A percentile compares a stretch with the other conserved stretches of the same genome.
Conservation (phyloP, 2,888 invertebrate species). For the Erebia epiphron region DNA sequence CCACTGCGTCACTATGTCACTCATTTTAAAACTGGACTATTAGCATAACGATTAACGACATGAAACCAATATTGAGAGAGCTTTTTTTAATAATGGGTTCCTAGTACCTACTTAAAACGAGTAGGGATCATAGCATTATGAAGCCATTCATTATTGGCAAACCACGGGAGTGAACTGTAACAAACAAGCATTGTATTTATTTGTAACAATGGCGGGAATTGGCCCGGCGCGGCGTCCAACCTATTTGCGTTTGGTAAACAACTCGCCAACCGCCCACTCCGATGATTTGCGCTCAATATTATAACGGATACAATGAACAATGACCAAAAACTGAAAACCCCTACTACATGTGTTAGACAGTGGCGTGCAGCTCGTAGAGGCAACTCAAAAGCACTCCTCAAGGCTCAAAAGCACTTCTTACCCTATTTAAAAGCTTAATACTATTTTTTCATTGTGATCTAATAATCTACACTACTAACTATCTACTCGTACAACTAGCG, state of each 20-base stretch:
- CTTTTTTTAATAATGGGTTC: constrained; percentile 16
- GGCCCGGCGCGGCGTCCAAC: constrained; percentile 32
- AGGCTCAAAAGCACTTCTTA: too few species aligned
- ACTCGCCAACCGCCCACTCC: constrained; percentile 54
- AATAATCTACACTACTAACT: too few species aligned
- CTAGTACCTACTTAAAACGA: too few species aligned
- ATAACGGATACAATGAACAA: constrained; percentile 49
- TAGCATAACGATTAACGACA: constrained; percentile 2
- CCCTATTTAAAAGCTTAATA: too few species aligned
- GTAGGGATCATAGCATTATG: constrained; percentile 18
- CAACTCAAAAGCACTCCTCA: background rate
- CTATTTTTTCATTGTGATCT: too few species aligned
- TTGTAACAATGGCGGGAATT: constrained; percentile 63
- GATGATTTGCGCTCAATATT: constrained; percentile 56
- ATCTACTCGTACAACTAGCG: too few species aligned
- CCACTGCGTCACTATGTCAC: too few species aligned
- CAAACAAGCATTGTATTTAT: constrained; percentile 63
- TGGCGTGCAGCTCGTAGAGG: background rate
- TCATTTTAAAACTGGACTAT: constrained; percentile 12
- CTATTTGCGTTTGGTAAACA: constrained; percentile 57
- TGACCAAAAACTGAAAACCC: constrained; percentile 44
- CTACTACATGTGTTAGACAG: constrained; percentile 24
- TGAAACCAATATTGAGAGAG: constrained; percentile 4
- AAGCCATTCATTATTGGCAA: constrained; percentile 48
- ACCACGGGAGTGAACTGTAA: constrained; percentile 46